Conservation (phyloP, 2,797 vertebrate species). For the Scolopax rusticola region DNA sequence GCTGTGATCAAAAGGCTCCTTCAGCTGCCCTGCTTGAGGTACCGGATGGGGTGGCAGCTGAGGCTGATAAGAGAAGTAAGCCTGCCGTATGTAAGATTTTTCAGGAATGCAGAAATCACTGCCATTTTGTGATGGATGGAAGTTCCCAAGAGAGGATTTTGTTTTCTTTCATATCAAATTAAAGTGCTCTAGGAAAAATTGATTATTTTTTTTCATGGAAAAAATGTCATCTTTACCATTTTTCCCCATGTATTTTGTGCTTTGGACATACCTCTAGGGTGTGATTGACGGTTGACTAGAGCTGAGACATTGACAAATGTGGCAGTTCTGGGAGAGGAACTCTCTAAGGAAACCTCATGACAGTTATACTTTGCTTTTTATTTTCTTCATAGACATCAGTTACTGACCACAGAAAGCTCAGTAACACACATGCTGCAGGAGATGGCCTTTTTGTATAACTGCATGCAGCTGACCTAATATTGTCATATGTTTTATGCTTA, state of each 20-base stretch:
- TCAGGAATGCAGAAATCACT: constrained; percentile 14
- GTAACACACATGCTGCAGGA: neutral
- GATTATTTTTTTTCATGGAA: neutral
- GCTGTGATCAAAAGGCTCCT: constrained; percentile 34
- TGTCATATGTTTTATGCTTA: neutral
- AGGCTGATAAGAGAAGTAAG: constrained; percentile 13
- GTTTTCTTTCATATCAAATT: neutral
- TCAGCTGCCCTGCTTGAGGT: neutral
- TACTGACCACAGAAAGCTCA: neutral
- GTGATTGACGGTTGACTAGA: neutral
- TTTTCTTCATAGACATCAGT: neutral
- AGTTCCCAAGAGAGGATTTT: neutral
- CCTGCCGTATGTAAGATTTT: neutral
- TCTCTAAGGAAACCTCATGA: neutral
- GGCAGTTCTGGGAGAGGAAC: neutral
- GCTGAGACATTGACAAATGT: neutral
- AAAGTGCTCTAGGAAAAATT: neutral
- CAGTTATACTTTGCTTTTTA: neutral
- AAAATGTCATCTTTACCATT: neutral
- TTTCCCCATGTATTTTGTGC: fast-evolving
- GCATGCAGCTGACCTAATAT: neutral
- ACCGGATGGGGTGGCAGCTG: neutral
- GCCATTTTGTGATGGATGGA: neutral
- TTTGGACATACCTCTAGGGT: neutral
- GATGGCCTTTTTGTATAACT: neutral